These are phyloP conservation scores for Pseudopipra pipra DNA, from an alignment of 2,113 vertebrate species.

Conservation along the genomic window DNA sequence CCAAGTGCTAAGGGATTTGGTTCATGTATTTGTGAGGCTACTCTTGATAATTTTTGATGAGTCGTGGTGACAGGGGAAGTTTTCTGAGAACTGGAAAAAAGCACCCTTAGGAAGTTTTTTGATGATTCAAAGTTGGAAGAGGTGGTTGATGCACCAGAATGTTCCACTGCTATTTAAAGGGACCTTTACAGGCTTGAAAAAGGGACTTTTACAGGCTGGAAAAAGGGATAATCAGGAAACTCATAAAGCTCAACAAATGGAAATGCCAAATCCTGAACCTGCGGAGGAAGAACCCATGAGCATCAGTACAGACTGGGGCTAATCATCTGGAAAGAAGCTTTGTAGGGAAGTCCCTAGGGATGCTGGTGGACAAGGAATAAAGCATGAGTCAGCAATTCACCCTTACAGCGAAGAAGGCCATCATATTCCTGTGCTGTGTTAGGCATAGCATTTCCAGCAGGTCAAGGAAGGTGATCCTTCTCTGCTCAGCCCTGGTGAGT, in stretches of 20 bases:
- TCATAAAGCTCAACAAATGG: neutral
- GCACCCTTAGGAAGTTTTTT: neutral
- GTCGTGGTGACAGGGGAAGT: neutral
- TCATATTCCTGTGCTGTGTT: neutral
- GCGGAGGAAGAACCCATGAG: neutral
- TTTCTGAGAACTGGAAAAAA: neutral
- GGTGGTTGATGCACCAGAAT: neutral
- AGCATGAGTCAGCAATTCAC: neutral
- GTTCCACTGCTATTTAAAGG: neutral
- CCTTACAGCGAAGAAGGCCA: accelerated
- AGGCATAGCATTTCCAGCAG: neutral
- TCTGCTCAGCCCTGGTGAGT: neutral
- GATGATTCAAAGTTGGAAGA: neutral
- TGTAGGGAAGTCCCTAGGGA: neutral
- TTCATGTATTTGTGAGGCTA: neutral
- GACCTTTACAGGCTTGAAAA: neutral
- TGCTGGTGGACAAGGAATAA: neutral
- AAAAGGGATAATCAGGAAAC: neutral
- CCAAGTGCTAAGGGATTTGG: neutral
- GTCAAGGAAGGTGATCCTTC: neutral
- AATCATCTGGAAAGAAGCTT: neutral
- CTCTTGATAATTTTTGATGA: neutral
- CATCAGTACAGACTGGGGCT: neutral
- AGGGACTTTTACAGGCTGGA: neutral
- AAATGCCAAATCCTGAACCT: neutral